Base-by-base conservation (phyloP, 2,888 invertebrate species). In the Morpho helenor region DNA sequence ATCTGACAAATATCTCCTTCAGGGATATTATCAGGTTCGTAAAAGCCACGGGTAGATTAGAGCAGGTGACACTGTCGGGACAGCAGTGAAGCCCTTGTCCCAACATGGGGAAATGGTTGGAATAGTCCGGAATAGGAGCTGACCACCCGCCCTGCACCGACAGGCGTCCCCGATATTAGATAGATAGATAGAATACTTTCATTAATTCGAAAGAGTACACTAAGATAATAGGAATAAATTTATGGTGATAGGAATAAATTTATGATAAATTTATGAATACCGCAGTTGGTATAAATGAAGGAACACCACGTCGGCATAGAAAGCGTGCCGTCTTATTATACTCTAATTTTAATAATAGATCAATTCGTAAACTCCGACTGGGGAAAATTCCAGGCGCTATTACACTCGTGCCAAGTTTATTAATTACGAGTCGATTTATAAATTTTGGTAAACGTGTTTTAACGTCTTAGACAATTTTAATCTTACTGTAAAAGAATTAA, bases 321-420 rank as follows among this genome's bases (percentile, higher is more conserved):
- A 52, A 39, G 44, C 42, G 41, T 10, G 23, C 43, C 54, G 31
- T 49, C 53, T 42, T 44, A 42, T 16, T 53, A 31, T 31, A 31
- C 43, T 52, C 46, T 58, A 56, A 61, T 61, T 61, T 59, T 52
- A 61, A 56, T 61, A 59, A 61, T 56, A 56, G 61, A 61, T 56
- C 61, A 58, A 61, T 61, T 61, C 56, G 52, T 61, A 61, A 58
- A 59, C 61, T 54, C 54, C 48, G 45, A 57, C 44, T 54, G 51
- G 45, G 46, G 53, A 43, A n/a, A 53, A 47, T 47, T 47, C 47
- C 47, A 23, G 47, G 47, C 52, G 41, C 53, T 47, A 22, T 53
- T 23, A 47, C 23, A 40, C 46, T 39, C 46, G 45, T 40, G 52
- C 41, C 53, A 41, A 53, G 47, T 47, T 47, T 47, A 47, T 53